Evolutionary conservation across 2,797 vertebrate genomes (phyloP), one percentile per base, ranked within the genome.

Genomic region (Smutsia temminckii): DNA sequence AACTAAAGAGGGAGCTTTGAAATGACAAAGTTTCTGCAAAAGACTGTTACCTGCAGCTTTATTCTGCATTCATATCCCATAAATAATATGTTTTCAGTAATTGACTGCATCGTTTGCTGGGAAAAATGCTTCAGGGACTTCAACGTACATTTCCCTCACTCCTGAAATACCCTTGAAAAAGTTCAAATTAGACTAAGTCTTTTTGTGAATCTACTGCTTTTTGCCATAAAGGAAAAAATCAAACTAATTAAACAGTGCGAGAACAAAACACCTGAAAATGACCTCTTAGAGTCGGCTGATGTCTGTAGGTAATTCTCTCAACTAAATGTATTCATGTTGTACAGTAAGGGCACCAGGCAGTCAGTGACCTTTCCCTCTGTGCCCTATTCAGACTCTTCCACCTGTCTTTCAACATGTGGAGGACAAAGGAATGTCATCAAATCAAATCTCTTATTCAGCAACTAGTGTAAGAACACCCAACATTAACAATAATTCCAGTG

Each of bases 201-300:
- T 89, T 86, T 87, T 96, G 89, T 96, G 81, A 96, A 94, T 97
- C 79, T 89, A 71, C 95, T 93, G 14, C 51, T 75, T 95, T 34
- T 32, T 95, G n/a, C 87, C 46, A 93, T 81, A 80, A 85, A 93
- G 96, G 72, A 95, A 93, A 93, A 98, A 97, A 63, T 93, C 96
- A 92, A 96, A 83, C 69, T 97, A 95, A 96, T 96, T 81, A 95
- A 86, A 88, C 84, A 57, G 37, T 23, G 21, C 93, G 79, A 97
- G 89, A 84, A 71, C 61, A 93, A 74, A 95, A 51, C 37, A 95
- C 51, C 88, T 92, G 84, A 84, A 97, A 95, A 94, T 87, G 14
- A 78, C 64, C 95, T 87, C 46, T 2, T 72, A 75, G 83, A 95
- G 86, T 85, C 90, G 86, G 86, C 93, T 93, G 83, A 75, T 81